Base-by-base conservation (phyloP, 2,113 vertebrate genomes). In the Cynocephalus volans region DNA sequence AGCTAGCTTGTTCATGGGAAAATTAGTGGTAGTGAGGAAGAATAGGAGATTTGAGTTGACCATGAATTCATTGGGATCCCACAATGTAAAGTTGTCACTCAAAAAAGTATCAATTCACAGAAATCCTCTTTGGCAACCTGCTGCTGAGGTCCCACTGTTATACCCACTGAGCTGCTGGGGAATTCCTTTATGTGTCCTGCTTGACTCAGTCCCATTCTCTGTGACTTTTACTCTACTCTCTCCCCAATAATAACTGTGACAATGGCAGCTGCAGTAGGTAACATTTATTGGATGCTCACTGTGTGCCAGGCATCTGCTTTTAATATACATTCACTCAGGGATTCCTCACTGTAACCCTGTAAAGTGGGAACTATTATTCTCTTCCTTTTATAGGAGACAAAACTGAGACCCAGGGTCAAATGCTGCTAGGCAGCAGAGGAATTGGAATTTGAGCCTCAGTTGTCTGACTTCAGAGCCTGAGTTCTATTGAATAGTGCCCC, bases 381-480 rank as follows among this genome's bases (percentile, higher is more conserved):
- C 19, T 64, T 24, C 62, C 45, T 62, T 95, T 93, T 77, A 65
- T 1, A 77, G 54, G n/a, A 83, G 62, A 88, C 73, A 64, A 95
- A 92, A 80, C 45, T 81, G 56, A 81, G 54, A 73, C 33, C 54
- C 4, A 70, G 33, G 50, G 28, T 75, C 75, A 62, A 41, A 41
- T 0, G 6, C 60, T 91, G 52, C 45, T 67, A 50, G 54, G 41
- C 96, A 65, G 72, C 50, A 67, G 18, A 81, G 21, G 60, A 85
- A 88, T 91, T 88, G 8, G 1, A 84, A 85, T 93, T 89, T 70
- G 50, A 93, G 77, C 36, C 60, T 11, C 7, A 84, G 41, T 36
- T 60, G 1, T 76, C 72, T 96, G 70, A 45, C 45, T 88, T 97
- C 64, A 88, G 72, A 93, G 41, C 48, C 65, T 92, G 69, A 92